Evolutionary conservation across 2,888 invertebrate species (phyloP), one percentile per base, ranked within the genome.

Genomic region (Taphrorychus bicolor): DNA sequence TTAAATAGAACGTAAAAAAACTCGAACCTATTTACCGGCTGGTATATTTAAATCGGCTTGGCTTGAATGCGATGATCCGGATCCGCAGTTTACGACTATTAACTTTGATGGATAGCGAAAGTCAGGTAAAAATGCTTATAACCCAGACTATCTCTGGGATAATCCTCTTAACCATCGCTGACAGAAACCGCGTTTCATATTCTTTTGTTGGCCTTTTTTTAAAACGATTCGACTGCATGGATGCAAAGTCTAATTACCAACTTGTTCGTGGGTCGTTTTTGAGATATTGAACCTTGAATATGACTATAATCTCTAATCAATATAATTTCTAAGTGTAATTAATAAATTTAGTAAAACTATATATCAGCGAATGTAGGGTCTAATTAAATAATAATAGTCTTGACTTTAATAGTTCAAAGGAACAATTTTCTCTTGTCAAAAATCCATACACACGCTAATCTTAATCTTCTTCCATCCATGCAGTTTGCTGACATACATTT

Each of bases 31-130:
- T 59, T 45, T 56, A 63, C 21, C 21, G 63, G 17, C 52, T 54
- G 59, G 53, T 54, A 53, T 48, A 66, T 56, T 66, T 66, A 60
- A 51, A 60, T 17, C 51, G 58, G 19, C 51, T n/a, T n/a, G n/a
- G n/a, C 51, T 23, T 51, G 58, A 45, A 62, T 41, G 52, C 22
- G 53, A 65, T 65, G 59, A 65, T 65, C 59, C 22, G 24, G 49
- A 65, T 65, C 59, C 22, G 24, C 41, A 61, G 17, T 61, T 69
- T 72, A 70, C 53, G 64, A 70, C 69, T 71, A 73, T 71, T 71
- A 72, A 70, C 48, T 71, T 74, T 73, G 73, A 74, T 74, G 70
- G 73, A 74, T 73, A 67, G 70, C 65, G 71, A 68, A 71, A 72
- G 72, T 61, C 74, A 75, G 73, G 73, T 74, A 75, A 69, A 73